Base-by-base conservation (phyloP, 2,113 vertebrate species). In the Tachuris rubrigastra region DNA sequence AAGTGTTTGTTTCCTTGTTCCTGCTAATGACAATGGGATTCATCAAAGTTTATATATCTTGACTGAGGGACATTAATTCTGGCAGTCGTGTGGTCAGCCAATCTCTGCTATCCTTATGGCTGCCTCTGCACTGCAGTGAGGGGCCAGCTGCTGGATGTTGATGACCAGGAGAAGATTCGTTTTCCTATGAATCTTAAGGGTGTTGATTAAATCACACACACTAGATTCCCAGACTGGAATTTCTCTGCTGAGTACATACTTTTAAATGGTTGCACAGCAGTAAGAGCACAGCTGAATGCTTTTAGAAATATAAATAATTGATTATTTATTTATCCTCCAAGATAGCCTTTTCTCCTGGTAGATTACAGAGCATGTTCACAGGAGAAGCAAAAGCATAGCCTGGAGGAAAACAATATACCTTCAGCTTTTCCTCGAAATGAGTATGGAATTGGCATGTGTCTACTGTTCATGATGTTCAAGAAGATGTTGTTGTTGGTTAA, bases 261-360 rank as follows among this genome's bases (percentile, higher is more conserved):
- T 96, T 86, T 60, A 86, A 92, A 85, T 39, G 69, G 90, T 78
- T 94, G 49, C 49, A 46, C 56, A 92, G 83, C 82, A 89, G 56
- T 86, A 88, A 93, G 60, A 93, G 79, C 76, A 58, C 42, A 90
- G 85, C 73, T 86, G 83, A 94, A 94, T 82, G 90, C 90, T 96
- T 96, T 96, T 92, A 94, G 90, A 90, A 90, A 95, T 46, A 90
- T 92, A 96, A 96, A 97, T 96, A 92, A 97, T 95, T 90, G 80
- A 96, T 95, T 94, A 88, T 93, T 96, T 97, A 95, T 96, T 96
- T 97, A 96, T 77, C 88, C 68, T 95, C 66, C 83, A 92, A 94
- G 69, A 87, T 95, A 96, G 95, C 90, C 73, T 87, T 82, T 95
- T 84, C 90, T 94, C 88, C 59, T 93, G 77, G 83, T 82, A 92